These are phyloP conservation scores for Platalea minor DNA, from an alignment of 2,797 vertebrate species.

Conservation along the genomic window DNA sequence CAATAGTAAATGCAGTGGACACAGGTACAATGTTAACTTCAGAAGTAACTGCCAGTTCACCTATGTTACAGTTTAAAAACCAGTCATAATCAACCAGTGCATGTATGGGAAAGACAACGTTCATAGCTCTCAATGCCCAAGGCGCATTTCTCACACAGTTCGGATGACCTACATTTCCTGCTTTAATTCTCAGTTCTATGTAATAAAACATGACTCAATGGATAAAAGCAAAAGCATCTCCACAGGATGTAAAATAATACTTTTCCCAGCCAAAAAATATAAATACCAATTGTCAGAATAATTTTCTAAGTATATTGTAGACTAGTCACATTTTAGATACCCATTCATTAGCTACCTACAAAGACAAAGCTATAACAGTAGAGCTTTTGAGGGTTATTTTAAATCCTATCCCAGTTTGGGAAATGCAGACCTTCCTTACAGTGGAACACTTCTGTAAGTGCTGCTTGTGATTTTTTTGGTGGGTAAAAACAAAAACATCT, in stretches of 20 bases:
- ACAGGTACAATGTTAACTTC: background rate
- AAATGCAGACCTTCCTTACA: background rate
- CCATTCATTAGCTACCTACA: background rate
- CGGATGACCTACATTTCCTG: conserved; percentile 49
- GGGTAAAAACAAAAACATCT: background rate
- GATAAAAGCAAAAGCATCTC: conserved; percentile 1
- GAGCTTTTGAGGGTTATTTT: background rate
- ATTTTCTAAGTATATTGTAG: background rate
- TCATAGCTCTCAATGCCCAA: background rate
- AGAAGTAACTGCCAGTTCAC: background rate
- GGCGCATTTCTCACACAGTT: background rate
- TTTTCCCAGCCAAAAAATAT: background rate
- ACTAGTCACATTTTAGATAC: background rate
- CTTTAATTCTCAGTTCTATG: background rate
- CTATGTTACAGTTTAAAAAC: background rate
- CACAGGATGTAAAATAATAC: background rate
- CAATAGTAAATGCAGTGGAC: background rate
- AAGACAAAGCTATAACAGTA: background rate
- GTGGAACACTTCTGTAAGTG: background rate
- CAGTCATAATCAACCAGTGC: background rate
- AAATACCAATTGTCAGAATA: background rate
- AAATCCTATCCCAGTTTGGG: background rate
- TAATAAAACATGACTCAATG: background rate
- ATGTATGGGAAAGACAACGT: background rate
- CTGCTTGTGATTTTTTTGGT: background rate